phyloP scores from a whole-genome alignment of 2,888 invertebrate genomes.

The Leptopterna dolabrata region DNA sequence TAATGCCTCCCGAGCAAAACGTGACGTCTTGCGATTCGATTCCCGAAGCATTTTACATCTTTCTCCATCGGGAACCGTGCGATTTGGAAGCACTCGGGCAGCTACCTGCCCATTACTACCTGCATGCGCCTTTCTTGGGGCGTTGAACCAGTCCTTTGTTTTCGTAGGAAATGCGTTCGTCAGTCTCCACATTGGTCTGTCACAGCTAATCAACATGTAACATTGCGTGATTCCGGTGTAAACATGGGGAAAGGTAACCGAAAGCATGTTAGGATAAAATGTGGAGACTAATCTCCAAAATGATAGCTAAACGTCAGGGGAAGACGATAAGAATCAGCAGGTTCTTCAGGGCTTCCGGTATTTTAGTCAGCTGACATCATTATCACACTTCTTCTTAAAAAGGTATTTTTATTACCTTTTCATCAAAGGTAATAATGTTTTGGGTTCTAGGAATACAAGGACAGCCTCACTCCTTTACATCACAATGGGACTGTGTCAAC shows the following conservation, averaged over 20 bases:
- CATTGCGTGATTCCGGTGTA: not conserved
- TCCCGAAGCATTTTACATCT: conserved; percentile 18
- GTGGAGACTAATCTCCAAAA: too few species aligned
- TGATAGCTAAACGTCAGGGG: too few species aligned
- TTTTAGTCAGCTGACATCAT: too few species aligned
- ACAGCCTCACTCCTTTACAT: too few species aligned
- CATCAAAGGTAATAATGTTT: too few species aligned
- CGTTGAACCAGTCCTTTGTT: conserved; percentile 29
- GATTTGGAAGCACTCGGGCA: not conserved
- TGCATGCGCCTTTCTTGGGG: not conserved
- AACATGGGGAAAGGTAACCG: not conserved
- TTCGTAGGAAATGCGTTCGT: not conserved
- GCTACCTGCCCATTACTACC: not conserved
- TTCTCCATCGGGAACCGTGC: not conserved
- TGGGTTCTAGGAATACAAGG: too few species aligned
- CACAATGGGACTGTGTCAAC: too few species aligned
- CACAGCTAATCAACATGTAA: not conserved
- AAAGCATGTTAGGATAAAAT: too few species aligned
- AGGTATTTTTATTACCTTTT: too few species aligned
- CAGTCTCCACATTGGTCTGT: not conserved
- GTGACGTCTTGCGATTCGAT: not conserved
- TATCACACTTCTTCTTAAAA: too few species aligned
- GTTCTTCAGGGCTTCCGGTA: too few species aligned
- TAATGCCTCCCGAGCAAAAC: not conserved
- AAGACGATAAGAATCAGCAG: too few species aligned